These are phyloP conservation scores for Oceanodroma leucorhoa DNA, from an alignment of 2,797 vertebrate species.

Conservation along the genomic window DNA sequence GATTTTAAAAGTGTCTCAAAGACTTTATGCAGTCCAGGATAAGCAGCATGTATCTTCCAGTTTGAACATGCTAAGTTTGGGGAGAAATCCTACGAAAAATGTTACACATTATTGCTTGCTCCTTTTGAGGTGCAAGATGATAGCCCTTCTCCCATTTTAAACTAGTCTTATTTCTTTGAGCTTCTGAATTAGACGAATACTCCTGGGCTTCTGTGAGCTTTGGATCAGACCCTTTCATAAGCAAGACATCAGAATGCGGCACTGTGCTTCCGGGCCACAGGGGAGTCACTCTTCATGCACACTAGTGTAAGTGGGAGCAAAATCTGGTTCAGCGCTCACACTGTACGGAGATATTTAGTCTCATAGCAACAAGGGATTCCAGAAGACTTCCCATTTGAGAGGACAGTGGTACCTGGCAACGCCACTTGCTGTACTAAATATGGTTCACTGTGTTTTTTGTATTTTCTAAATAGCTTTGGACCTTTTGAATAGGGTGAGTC, in stretches of 20 bases:
- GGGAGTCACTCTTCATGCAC: neutral
- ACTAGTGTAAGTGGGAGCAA: constrained; percentile 16
- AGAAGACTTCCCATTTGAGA: constrained; percentile 45
- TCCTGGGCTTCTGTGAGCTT: neutral
- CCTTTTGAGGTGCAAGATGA: neutral
- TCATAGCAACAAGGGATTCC: constrained; percentile 66
- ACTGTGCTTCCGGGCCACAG: neutral
- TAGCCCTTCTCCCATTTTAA: neutral
- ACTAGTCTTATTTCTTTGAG: neutral
- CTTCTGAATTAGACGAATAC: neutral
- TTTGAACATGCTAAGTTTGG: neutral
- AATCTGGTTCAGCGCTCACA: constrained; percentile 8
- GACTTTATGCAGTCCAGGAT: neutral
- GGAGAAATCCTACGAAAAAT: neutral
- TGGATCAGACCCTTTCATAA: neutral
- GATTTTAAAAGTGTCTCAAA: neutral
- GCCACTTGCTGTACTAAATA: neutral
- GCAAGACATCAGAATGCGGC: neutral
- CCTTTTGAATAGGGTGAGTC: neutral
- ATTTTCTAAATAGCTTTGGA: neutral
- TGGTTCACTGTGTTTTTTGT: neutral
- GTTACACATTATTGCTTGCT: neutral
- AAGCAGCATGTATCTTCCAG: neutral
- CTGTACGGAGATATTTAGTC: constrained; percentile 13
- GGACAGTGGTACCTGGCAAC: constrained; percentile 56